A percentile compares a stretch with the other conserved stretches of the same genome.
These are phyloP conservation scores for Myiothlypis chrysogaster DNA, from an alignment of 2,797 vertebrate species.

Conservation along the genomic window DNA sequence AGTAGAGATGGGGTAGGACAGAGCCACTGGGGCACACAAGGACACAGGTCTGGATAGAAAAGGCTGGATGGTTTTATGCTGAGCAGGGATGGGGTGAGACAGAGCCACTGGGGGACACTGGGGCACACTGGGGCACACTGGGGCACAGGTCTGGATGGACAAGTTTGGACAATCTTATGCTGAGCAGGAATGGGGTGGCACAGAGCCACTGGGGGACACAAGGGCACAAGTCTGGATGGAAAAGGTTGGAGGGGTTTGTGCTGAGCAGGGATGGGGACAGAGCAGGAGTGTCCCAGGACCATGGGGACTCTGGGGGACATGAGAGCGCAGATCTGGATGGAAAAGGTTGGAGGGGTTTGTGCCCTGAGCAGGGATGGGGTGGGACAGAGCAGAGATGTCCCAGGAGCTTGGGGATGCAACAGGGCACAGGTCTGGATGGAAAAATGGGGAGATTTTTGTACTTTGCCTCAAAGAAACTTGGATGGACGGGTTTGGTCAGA, in stretches of 20 bases:
- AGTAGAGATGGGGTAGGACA: too few relatives aligned
- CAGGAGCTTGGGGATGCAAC: background rate
- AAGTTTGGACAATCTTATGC: rapidly evolving
- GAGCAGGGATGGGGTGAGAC: background rate
- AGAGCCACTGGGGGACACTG: background rate
- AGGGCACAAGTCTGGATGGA: too few relatives aligned
- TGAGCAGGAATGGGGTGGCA: too few relatives aligned
- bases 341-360: too few relatives aligned
- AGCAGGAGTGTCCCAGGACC: background rate
- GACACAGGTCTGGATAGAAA: background rate
- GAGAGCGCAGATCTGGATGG: too few relatives aligned
- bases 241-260: too few relatives aligned
- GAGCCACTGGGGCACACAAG: background rate
- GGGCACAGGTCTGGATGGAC: background rate
- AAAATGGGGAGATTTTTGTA: background rate
- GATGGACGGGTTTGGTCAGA: background rate
- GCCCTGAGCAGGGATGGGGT: too few relatives aligned
- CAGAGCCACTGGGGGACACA: too few relatives aligned
- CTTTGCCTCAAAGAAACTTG: background rate
- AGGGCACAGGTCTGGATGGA: background rate
- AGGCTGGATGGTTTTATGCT: rapidly evolving
- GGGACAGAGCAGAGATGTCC: too few relatives aligned
- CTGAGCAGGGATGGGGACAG: background rate
- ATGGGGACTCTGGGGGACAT: too few relatives aligned
- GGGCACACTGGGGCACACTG: rapidly evolving